Evolutionary conservation across 2,888 invertebrate genomes (phyloP), one percentile per base, ranked within the genome.

Genomic region (Nomada ruficornis): DNA sequence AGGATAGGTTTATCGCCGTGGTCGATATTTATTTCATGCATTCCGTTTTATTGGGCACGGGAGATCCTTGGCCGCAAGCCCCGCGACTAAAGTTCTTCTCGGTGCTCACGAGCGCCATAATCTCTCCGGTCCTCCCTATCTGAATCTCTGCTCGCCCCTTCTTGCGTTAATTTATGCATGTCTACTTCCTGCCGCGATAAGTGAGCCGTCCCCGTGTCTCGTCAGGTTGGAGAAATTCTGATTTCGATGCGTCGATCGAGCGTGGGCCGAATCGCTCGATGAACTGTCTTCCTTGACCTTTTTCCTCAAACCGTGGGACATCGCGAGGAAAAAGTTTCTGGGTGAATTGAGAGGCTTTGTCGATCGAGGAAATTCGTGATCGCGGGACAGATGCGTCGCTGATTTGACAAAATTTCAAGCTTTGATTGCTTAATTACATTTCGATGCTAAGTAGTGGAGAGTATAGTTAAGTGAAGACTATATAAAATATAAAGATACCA

Each of bases 171-270:
- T 88, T 89, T 88, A 88, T 86, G 82, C 69, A 65, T 71, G 73
- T 76, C 83, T 82, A 81, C 80, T 84, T 84, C 84, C 79, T 84
- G 73, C 77, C 73, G 85, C 81, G 88, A 89, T 88, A 88, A 89
- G 75, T 77, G 76, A 79, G 68, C 3, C 18, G 47, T 47, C 26
- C 26, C 65, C 81, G 77, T 80, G 76, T 84, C 84, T 60, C 20
- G 65, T 29, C 15, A 9, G 2, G 13, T 55, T 57, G 42, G 62
- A 64, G 68, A 71, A 82, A 70, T 60, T 73, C 79, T 74, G 2
- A 9, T 11, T 42, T n/a, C 74, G 18, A 75, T 68, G 60, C 77
- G 77, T 85, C 88, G 80, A 85, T 86, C 76, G 26, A 26, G 88
- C 85, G 89, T 88, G 84, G 88, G 89, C 69, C 26, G 65, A 57